These are phyloP conservation scores for Silurus meridionalis DNA, from an alignment of 2,113 vertebrate genomes.

Conservation along the genomic window DNA sequence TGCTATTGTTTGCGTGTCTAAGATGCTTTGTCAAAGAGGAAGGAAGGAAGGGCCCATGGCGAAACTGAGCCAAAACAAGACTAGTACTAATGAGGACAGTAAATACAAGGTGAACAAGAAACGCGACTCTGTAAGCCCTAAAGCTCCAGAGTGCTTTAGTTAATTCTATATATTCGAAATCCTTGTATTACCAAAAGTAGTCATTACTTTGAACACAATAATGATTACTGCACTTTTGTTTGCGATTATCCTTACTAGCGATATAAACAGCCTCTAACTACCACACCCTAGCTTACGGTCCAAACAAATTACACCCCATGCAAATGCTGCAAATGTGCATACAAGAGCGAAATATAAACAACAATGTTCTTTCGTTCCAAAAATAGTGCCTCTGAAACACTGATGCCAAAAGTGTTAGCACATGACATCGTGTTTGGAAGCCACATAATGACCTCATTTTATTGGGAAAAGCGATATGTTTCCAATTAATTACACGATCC, in stretches of 20 bases:
- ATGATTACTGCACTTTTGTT: neutral
- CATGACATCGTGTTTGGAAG: too few relatives aligned
- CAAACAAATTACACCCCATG: conserved; percentile 15
- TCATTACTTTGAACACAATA: neutral
- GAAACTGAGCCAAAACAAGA: neutral
- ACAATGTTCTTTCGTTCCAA: neutral
- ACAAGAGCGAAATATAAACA: neutral
- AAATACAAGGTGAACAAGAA: neutral
- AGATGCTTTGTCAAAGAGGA: neutral
- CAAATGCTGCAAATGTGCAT: neutral
- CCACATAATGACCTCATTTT: neutral
- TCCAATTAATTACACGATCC: neutral
- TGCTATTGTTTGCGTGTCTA: conserved; percentile 21
- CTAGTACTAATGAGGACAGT: neutral
- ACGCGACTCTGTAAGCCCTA: neutral
- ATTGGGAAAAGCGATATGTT: neutral
- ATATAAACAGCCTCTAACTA: neutral
- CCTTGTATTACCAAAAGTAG: neutral
- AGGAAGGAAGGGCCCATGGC: conserved; percentile 3
- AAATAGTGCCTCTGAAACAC: too few relatives aligned
- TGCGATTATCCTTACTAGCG: neutral
- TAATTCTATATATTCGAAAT: neutral
- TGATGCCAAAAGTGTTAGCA: too few relatives aligned
- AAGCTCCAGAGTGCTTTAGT: neutral
- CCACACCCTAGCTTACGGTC: conserved; percentile 16